A percentile compares a stretch with the other conserved stretches of the same genome.
Conservation (phyloP, 2,797 vertebrate genomes). For the Anguilla marmorata region DNA sequence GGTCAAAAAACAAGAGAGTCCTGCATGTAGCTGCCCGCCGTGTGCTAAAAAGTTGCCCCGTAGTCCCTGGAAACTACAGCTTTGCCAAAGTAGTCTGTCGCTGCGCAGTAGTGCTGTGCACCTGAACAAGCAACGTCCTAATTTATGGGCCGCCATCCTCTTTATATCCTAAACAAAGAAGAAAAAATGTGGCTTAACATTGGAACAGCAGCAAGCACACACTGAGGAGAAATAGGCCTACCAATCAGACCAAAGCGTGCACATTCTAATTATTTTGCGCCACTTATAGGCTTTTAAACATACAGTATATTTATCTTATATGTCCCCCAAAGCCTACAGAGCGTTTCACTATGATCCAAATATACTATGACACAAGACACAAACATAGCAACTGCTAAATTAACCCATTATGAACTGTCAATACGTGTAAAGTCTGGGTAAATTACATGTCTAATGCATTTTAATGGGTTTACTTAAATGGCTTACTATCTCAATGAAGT, state of each 20-base stretch:
- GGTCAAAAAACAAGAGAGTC: background rate
- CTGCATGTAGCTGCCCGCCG: background rate
- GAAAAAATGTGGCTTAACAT: background rate
- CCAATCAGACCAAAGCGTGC: background rate
- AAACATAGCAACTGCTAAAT: background rate
- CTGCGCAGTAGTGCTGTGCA: constrained; percentile 46
- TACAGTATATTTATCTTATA: too few species aligned
- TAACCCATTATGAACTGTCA: background rate
- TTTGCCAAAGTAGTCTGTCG: constrained; percentile 44
- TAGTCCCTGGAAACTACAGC: background rate
- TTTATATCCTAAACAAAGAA: background rate
- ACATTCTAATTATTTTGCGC: background rate
- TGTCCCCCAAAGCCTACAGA: too few species aligned
- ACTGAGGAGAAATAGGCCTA: background rate
- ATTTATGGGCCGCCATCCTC: constrained; percentile 53
- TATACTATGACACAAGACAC: background rate
- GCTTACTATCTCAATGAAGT: too few species aligned
- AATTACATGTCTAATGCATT: too few species aligned
- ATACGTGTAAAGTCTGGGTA: too few species aligned
- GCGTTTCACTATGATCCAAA: background rate
- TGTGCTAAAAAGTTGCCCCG: background rate
- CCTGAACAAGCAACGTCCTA: constrained; percentile 53
- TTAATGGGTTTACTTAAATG: too few species aligned
- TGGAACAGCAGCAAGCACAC: background rate
- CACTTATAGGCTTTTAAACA: background rate